These are phyloP conservation scores for Nymphalis urticae DNA, from an alignment of 2,888 invertebrate genomes.

Conservation along the genomic window DNA sequence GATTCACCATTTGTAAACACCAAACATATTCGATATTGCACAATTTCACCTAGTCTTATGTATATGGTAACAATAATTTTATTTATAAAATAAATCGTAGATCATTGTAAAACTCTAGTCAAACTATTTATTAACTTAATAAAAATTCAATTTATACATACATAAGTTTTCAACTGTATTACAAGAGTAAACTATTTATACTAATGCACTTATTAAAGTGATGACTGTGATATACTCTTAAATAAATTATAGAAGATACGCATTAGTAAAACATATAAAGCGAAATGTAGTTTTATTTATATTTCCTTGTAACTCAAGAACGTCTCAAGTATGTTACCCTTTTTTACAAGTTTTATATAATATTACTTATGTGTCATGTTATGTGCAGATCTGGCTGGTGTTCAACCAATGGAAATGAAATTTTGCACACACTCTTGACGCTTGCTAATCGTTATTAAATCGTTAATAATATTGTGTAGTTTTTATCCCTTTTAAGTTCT, in stretches of 20 bases:
- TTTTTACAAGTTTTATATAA: too few relatives aligned
- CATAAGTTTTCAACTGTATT: conserved; percentile 42
- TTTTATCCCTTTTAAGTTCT: too few relatives aligned
- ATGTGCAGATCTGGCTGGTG: too few relatives aligned
- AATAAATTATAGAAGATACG: conserved; percentile 66
- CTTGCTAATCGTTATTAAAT: too few relatives aligned
- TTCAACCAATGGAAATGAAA: too few relatives aligned
- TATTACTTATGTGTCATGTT: too few relatives aligned
- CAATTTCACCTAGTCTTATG: conserved; percentile 45
- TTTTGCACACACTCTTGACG: too few relatives aligned
- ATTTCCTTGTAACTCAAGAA: not conserved
- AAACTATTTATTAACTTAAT: conserved; percentile 41
- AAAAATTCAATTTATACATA: conserved; percentile 42
- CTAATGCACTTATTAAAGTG: conserved; percentile 78
- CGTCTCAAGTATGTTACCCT: too few relatives aligned
- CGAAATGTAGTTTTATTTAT: conserved; percentile 41
- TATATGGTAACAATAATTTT: conserved; percentile 31
- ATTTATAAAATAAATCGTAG: conserved; percentile 20
- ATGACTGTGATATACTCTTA: conserved; percentile 80
- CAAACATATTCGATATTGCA: conserved; percentile 47
- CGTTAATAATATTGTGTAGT: too few relatives aligned
- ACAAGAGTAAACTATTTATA: conserved; percentile 55
- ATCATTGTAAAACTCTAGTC: conserved; percentile 37
- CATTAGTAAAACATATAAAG: conserved; percentile 64
- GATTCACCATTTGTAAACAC: conserved; percentile 38